Evolutionary conservation across 2,797 vertebrate species (phyloP), one percentile per base, ranked within the genome.

Genomic region (Sebastes trivittatus): DNA sequence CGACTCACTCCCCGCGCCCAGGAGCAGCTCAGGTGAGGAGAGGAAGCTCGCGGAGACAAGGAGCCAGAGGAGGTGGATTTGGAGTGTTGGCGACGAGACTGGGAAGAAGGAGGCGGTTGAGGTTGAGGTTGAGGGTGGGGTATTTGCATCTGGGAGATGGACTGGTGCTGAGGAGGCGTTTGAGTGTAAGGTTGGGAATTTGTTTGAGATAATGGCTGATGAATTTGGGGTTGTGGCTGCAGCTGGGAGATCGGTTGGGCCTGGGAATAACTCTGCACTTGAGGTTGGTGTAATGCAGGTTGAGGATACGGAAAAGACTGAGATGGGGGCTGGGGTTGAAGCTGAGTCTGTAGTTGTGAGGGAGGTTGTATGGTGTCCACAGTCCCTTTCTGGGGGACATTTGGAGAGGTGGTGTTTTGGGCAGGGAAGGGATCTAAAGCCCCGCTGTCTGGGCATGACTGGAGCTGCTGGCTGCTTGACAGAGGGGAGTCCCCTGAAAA

Each of bases 1-100:
- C 97, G 97, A 76, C 95, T 97, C 62, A 95, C 95, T 52, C 96
- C 95, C 66, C 96, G 95, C 0, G 95, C 93, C 97, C 97, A 95
- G 72, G 96, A 96, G 90, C 98, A 99, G 38, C 93, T 97, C 58
- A 89, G 87, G 9, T 95, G 92, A 2, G 94, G 93, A 60, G 96
- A 94, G 3, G 96, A 82, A 49, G 92, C 91, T 11, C 89, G 87
- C 0, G 96, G 81, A 1, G 97, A 96, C 14, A 88, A 93, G 5
- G 95, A 94, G 11, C 93, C 93, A 0, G 95, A 95, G 13, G 97
- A 97, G 22, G 96, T 94, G 18, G 96, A 96, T 70, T 97, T 97
- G 54, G 96, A 96, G 65, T 81, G 87, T 14, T 82, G 85, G 4
- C 81, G 89, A 5, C 66, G 84, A 68, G 85, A 73, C 16, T 80